A percentile compares a stretch with the other conserved stretches of the same genome.
Conservation (phyloP, 2,797 vertebrate species). For the Chelidonichthys spinosus region DNA sequence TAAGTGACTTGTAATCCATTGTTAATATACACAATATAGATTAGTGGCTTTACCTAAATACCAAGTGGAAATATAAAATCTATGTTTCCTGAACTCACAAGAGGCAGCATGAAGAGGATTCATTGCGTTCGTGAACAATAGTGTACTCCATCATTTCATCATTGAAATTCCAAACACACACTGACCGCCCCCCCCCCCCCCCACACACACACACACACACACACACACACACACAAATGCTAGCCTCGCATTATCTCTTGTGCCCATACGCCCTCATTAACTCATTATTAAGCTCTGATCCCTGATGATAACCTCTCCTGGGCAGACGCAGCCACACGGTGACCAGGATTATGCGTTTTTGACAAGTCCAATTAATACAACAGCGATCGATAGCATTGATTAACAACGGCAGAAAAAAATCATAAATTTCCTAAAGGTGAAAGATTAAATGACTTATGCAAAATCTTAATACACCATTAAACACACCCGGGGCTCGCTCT, state of each 20-base stretch:
- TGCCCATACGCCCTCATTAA: conserved; percentile 64
- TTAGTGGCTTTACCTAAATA: neutral
- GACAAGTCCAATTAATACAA: conserved; percentile 71
- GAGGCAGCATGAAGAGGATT: neutral
- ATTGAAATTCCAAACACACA: conserved; percentile 57
- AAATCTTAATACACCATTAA: conserved; percentile 54
- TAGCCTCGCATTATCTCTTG: conserved; percentile 52
- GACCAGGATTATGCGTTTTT: conserved; percentile 60
- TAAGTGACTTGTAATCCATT: neutral
- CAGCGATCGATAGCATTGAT: conserved; percentile 66
- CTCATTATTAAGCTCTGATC: conserved; percentile 61
- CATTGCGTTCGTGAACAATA: conserved; percentile 48
- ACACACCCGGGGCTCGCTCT: conserved; percentile 8
- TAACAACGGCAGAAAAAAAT: conserved; percentile 58
- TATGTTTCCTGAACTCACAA: neutral
- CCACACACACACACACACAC: conserved; percentile 3
- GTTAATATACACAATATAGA: neutral
- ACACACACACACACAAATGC: conserved; percentile 8
- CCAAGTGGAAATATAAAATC: no score
- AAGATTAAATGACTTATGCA: conserved; percentile 69
- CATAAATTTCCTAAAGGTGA: conserved; percentile 63
- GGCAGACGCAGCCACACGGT: conserved; percentile 19
- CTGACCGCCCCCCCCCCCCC: neutral
- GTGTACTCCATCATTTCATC: conserved; percentile 22
- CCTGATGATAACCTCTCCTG: conserved; percentile 67